A percentile compares a stretch with the other conserved stretches of the same genome.
Conservation (phyloP, 2,797 vertebrate species). For the Tarsius wallacei region DNA sequence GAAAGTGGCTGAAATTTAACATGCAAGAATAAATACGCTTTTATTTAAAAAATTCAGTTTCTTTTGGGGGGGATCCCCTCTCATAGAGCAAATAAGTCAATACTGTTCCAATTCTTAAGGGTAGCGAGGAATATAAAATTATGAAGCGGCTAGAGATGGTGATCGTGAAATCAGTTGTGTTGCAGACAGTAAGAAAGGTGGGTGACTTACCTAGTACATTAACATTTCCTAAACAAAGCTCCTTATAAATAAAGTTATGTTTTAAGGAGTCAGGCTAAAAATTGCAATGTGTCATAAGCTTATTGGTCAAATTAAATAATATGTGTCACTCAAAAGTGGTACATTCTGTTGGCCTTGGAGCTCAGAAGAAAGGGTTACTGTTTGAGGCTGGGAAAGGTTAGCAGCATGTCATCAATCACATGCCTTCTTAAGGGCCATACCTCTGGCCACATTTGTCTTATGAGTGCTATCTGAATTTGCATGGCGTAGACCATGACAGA, state of each 20-base stretch:
- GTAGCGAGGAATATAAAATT: neutral
- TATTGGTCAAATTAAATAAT: conserved; percentile 60
- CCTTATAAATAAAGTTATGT: conserved; percentile 74
- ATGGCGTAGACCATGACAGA: neutral
- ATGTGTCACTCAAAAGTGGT: neutral
- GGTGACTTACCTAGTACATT: conserved; percentile 43
- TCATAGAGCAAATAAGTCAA: conserved; percentile 32
- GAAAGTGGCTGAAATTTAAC: too few relatives aligned
- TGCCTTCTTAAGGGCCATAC: neutral
- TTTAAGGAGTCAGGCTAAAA: conserved; percentile 61
- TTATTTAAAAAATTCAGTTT: too few relatives aligned
- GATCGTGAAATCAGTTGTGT: conserved; percentile 66
- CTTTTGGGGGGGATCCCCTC: too few relatives aligned
- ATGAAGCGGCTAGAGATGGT: conserved; percentile 71
- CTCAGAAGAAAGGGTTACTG: neutral
- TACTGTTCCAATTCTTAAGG: conserved; percentile 17
- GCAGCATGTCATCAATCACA: neutral
- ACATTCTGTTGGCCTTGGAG: neutral
- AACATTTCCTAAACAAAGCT: conserved; percentile 79
- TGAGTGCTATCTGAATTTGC: conserved; percentile 8
- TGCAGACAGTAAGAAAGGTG: conserved; percentile 66
- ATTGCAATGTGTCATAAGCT: conserved; percentile 8
- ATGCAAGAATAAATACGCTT: too few relatives aligned
- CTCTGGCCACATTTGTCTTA: neutral
- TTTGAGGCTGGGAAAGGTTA: neutral